Percentiles rank a stretch among this genome's conserved stretches.
Conservation (phyloP, 2,888 invertebrate genomes). For the Leistus spinibarbis region DNA sequence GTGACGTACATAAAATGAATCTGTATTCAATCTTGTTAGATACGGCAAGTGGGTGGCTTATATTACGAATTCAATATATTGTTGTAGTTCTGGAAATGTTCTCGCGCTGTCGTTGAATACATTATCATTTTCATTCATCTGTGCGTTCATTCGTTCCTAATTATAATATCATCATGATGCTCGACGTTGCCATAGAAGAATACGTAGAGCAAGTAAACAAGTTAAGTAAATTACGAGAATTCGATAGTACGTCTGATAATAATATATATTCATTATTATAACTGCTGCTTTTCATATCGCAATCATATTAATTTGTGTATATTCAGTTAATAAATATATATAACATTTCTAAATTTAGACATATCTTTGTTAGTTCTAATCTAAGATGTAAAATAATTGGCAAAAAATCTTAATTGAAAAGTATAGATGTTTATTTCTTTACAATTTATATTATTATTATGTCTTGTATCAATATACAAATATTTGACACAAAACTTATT, state of each 20-base stretch:
- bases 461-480: too few species aligned
- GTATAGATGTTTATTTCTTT: too few species aligned
- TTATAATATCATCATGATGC: slow-evolving; percentile 5
- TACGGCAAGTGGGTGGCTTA: too few species aligned
- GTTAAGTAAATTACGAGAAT: background rate
- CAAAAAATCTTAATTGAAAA: background rate
- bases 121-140: slow-evolving; percentile 7
- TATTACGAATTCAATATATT: background rate
- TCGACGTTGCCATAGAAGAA: background rate
- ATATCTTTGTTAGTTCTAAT: background rate
- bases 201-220: background rate
- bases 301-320: background rate
- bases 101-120: too few species aligned
- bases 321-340: background rate
- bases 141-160: slow-evolving; percentile 6
- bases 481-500: too few species aligned
- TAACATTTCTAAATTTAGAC: background rate
- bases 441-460: too few species aligned
- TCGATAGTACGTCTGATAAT: background rate
- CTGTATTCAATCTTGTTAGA: too few species aligned
- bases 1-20: too few species aligned
- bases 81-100: too few species aligned
- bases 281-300: background rate
- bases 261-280: too few species aligned
- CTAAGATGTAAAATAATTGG: background rate